Conservation (phyloP, 2,888 invertebrate genomes). For the Diogma glabrata region DNA sequence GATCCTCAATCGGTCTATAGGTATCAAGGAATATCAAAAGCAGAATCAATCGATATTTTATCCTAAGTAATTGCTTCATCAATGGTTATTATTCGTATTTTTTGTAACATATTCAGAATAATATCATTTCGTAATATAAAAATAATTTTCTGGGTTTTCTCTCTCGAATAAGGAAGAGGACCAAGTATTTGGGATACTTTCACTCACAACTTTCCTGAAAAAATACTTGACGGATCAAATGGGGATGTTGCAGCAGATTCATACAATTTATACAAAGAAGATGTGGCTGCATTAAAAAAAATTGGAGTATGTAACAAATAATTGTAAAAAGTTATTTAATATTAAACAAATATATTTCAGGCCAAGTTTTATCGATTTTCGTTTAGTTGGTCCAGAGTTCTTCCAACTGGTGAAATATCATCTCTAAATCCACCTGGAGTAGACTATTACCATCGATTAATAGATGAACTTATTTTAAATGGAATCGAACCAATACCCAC, state of each 20-base stretch:
- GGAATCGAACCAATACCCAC: conserved; percentile 50
- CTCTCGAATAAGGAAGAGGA: conserved; percentile 39
- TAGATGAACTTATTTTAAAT: conserved; percentile 46
- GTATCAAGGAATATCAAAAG: no score
- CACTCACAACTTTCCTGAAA: conserved; percentile 21
- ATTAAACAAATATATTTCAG: no score
- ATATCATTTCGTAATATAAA: no score
- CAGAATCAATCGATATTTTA: no score
- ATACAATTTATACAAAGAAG: conserved; percentile 42
- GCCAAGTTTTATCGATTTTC: conserved; percentile 46
- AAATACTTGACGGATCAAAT: conserved; percentile 33
- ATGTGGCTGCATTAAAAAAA: conserved; percentile 40
- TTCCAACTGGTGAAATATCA: conserved; percentile 44
- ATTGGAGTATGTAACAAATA: no score
- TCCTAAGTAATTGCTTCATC: no score
- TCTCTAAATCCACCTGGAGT: conserved; percentile 47
- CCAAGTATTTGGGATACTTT: conserved; percentile 38
- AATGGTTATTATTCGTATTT: no score
- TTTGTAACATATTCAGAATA: no score
- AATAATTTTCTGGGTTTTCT: no score
- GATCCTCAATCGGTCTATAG: no score
- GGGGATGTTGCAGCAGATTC: conserved; percentile 46
- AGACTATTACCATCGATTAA: conserved; percentile 51
- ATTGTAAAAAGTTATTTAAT: no score
- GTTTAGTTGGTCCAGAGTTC: conserved; percentile 50